A percentile compares a stretch with the other conserved stretches of the same genome.
Conservation (phyloP, 2,888 invertebrate species). For the Dioctria rufipes region DNA sequence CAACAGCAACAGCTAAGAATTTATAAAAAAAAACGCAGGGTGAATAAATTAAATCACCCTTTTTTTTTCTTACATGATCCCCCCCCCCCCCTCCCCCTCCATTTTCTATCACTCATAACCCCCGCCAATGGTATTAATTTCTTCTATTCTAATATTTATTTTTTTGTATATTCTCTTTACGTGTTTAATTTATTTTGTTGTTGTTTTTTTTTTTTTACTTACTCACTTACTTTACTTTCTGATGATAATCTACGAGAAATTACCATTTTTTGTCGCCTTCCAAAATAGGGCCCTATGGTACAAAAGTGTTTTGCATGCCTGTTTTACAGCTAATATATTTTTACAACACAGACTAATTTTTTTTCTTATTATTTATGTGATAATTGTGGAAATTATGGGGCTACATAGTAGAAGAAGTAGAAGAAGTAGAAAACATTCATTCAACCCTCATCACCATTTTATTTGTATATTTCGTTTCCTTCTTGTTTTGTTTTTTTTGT, state of each 20-base stretch:
- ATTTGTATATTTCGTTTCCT: conserved; percentile 11
- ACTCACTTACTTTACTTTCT: not conserved
- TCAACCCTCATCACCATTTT: conserved; percentile 10
- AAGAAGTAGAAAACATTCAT: conserved; percentile 25
- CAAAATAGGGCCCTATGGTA: not conserved
- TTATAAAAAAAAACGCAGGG: not conserved
- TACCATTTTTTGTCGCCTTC: conserved; percentile 49
- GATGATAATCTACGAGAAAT: conserved; percentile 37
- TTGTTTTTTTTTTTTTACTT: not conserved
- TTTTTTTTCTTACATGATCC: conserved; percentile 1
- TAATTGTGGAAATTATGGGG: conserved; percentile 46
- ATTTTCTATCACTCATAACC: too few species aligned
- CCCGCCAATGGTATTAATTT: conserved; percentile 23
- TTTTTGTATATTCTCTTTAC: conserved; percentile 14
- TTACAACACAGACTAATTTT: conserved; percentile 41
- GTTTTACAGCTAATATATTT: conserved; percentile 51
- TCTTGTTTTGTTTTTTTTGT: not conserved
- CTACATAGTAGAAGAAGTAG: not conserved
- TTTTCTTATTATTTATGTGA: conserved; percentile 47
- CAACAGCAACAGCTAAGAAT: too few species aligned
- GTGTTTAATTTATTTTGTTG: not conserved
- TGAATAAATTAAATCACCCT: conserved; percentile 46
- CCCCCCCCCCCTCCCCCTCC: not conserved
- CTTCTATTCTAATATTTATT: conserved; percentile 42
- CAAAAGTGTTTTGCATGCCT: conserved; percentile 46